phyloP scores from a whole-genome alignment of 2,113 vertebrate species.

The Oriolus oriolus region DNA sequence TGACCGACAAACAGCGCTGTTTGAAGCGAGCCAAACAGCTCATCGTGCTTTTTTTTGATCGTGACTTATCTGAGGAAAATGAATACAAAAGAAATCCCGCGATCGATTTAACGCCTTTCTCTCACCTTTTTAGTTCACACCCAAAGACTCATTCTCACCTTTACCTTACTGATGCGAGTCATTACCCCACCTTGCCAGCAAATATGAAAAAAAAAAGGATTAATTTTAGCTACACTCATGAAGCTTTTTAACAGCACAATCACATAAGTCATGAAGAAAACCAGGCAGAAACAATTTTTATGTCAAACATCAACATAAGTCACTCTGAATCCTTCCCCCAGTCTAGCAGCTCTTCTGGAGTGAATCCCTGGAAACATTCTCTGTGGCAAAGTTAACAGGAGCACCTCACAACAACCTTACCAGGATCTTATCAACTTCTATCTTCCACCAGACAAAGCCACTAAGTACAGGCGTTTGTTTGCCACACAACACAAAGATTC shows the following conservation, averaged over 20 bases:
- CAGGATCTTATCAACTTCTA: not conserved
- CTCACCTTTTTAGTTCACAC: not conserved
- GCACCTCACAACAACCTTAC: not conserved
- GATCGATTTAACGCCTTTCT: not conserved
- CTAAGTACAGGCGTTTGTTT: not conserved
- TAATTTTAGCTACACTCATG: rapidly evolving
- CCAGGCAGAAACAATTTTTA: not conserved
- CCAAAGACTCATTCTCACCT: not conserved
- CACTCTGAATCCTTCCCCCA: not conserved
- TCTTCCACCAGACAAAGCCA: slow-evolving; percentile 9
- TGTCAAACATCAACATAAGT: not conserved
- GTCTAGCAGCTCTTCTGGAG: not conserved
- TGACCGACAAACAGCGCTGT: rapidly evolving
- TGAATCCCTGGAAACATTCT: not conserved
- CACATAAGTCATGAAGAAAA: not conserved
- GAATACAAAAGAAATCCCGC: not conserved
- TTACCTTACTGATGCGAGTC: not conserved
- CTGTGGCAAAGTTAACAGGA: not conserved
- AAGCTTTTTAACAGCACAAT: not conserved
- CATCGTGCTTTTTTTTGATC: rapidly evolving
- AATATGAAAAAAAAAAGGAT: not conserved
- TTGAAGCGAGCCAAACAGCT: not conserved
- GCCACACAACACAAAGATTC: not conserved
- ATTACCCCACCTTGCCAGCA: not conserved
- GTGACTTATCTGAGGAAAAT: not conserved